Base-by-base conservation (phyloP, 2,113 vertebrate genomes). In the Nannobrachium achirus region DNA sequence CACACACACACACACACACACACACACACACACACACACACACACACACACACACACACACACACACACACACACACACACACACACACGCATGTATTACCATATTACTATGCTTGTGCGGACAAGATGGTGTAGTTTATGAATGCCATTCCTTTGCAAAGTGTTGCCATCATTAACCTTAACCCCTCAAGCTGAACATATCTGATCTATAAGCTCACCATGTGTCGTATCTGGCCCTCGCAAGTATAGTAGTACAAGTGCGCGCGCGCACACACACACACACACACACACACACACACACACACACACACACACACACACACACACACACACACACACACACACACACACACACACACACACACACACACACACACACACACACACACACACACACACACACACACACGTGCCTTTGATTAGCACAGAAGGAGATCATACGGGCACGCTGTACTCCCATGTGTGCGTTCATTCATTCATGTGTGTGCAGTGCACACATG, bases 401-500 rank as follows among this genome's bases (percentile, higher is more conserved):
- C 11, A 18, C 57, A 63, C 45, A 41, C 38, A n/a, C 40, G n/a
- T 15, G 13, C 48, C 48, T 50, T 50, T n/a, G 11, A 50, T 50
- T 50, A 50, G 48, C 48, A 50, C 14, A 50, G 4, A 50, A 15
- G 48, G 15, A 15, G 11, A 6, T 50, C 11, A 15, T n/a, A 50
- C 48, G n/a, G 13, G 15, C 25, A 33, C 25, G 6, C 25, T 50
- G 48, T 50, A 13, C 14, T 18, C 50, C 8, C 18, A 52, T 33
- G 25, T 33, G 25, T 33, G 25, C 25, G 6, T 33, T 33, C 25
- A 33, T 33, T 33, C 48, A 14, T n/a, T n/a, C n/a, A n/a, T n/a
- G n/a, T n/a, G n/a, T 19, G 25, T 8, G 44, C 56, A n/a, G n/a
- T n/a, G 61, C 55, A 83, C 56, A 64, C 55, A 44, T 8, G 65